These are phyloP conservation scores for Allobates femoralis DNA, from an alignment of 2,797 vertebrate genomes.

Conservation along the genomic window DNA sequence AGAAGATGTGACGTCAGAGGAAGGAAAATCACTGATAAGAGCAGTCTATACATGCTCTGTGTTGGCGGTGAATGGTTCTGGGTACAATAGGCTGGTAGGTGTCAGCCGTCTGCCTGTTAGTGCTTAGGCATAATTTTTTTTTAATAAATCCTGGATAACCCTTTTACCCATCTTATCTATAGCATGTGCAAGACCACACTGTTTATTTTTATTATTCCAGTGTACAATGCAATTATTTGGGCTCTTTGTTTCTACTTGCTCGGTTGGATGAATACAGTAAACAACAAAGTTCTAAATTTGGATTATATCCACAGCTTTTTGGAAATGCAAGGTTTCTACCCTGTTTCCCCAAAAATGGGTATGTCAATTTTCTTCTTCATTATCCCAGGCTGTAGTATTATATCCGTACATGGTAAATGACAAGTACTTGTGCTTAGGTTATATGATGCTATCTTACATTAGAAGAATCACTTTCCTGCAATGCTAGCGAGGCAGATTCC, in stretches of 20 bases:
- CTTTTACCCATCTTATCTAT: constrained; percentile 2
- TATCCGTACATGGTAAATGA: constrained; percentile 50
- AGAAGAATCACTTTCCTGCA: neutral
- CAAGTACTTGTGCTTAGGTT: neutral
- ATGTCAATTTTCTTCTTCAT: constrained; percentile 12
- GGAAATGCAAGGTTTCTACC: neutral
- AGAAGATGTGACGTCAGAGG: too few species aligned
- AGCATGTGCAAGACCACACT: neutral
- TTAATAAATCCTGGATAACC: too few species aligned
- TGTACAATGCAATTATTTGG: neutral
- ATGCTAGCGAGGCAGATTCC: neutral
- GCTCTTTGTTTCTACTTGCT: constrained; percentile 27
- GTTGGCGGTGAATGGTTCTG: too few species aligned
- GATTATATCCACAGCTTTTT: neutral
- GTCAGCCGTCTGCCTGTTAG: too few species aligned
- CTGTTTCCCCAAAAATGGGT: too few species aligned
- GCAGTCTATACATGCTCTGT: too few species aligned
- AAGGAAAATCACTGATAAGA: too few species aligned
- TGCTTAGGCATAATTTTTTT: too few species aligned
- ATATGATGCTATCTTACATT: constrained; percentile 13
- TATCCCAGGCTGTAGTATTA: constrained; percentile 12
- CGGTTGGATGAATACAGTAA: constrained; percentile 3
- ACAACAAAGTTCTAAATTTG: neutral
- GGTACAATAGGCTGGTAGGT: too few species aligned
- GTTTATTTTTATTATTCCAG: constrained; percentile 14